Evolutionary conservation across 2,888 invertebrate species (phyloP).

Genomic region (Hypselothyrea guttata): DNA sequence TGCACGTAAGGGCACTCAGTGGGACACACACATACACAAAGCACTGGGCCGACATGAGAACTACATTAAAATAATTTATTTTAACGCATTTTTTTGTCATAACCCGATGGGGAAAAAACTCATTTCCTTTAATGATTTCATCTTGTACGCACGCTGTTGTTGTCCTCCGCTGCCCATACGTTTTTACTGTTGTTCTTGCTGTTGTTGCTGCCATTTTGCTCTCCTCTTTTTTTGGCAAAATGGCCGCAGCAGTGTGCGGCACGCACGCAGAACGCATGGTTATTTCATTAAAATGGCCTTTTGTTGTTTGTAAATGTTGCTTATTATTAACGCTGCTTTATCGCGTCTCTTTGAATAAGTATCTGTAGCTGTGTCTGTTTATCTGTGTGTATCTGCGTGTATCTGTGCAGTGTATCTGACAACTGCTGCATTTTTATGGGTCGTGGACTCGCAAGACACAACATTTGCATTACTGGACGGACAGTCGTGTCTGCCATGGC

Average conservation of each 20-base stretch:
- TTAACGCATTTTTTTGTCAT: conserved; percentile 79
- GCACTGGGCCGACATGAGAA: conserved; percentile 75
- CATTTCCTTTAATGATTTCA: conserved; percentile 78
- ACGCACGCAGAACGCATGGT: conserved; percentile 64
- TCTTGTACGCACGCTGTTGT: conserved; percentile 65
- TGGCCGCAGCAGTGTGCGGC: conserved; percentile 46
- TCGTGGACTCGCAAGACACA: conserved; percentile 53
- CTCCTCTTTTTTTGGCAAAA: conserved; percentile 30
- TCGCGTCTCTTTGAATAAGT: conserved; percentile 48
- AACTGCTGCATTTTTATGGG: conserved; percentile 66
- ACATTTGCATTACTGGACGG: conserved; percentile 68
- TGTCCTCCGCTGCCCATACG: background rate
- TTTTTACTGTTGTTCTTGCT: conserved; percentile 7
- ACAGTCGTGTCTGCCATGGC: conserved; percentile 9
- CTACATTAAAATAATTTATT: conserved; percentile 81
- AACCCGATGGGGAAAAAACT: conserved; percentile 76
- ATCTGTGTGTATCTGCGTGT: conserved; percentile 34
- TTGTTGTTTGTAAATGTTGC: conserved; percentile 78
- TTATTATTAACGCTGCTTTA: conserved; percentile 74
- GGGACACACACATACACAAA: conserved; percentile 21
- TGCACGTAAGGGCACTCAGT: conserved; percentile 31
- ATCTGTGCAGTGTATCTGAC: conserved; percentile 37
- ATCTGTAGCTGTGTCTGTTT: conserved; percentile 30
- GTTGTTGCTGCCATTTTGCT: conserved; percentile 7
- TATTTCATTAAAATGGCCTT: conserved; percentile 78